Evolutionary conservation across 2,797 vertebrate genomes (phyloP).

Genomic region (Distichodus sexfasciatus): DNA sequence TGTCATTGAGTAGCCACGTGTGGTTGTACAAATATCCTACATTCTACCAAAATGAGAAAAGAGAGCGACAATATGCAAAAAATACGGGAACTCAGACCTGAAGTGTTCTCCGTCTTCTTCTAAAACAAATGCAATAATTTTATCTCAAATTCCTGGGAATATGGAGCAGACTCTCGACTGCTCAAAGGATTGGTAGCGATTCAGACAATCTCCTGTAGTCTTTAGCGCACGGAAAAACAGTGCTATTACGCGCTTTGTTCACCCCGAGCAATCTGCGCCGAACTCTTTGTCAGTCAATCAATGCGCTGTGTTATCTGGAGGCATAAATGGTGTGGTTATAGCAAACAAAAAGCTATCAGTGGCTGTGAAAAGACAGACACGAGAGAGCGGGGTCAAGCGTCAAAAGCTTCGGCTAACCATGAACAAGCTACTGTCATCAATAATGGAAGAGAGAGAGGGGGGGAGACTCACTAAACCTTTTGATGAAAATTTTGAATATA

Average conservation of each 20-base stretch:
- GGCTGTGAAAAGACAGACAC: conserved; percentile 67
- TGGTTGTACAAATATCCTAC: conserved; percentile 54
- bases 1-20: conserved; percentile 55
- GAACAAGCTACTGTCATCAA: conserved; percentile 65
- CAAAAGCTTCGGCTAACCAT: conserved; percentile 68
- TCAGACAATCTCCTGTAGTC: conserved; percentile 51
- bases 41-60: conserved; percentile 55
- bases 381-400: conserved; percentile 67
- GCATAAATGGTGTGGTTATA: conserved; percentile 73
- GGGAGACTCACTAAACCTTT: conserved; percentile 26
- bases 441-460: conserved; percentile 64
- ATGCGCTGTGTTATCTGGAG: conserved; percentile 57
- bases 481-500: neutral
- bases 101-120: conserved; percentile 52
- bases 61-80: conserved; percentile 43
- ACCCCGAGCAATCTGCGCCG: conserved; percentile 48
- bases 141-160: conserved; percentile 48
- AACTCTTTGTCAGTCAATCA: conserved; percentile 62
- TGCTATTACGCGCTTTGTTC: conserved; percentile 54
- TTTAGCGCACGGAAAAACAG: conserved; percentile 59
- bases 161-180: conserved; percentile 53
- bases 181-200: conserved; percentile 50
- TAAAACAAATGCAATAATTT: conserved; percentile 55
- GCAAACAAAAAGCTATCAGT: conserved; percentile 77
- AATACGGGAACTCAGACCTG: conserved; percentile 40